Conservation (phyloP, 1,140 invertebrate species). For the Eufriesea mexicana region DNA sequence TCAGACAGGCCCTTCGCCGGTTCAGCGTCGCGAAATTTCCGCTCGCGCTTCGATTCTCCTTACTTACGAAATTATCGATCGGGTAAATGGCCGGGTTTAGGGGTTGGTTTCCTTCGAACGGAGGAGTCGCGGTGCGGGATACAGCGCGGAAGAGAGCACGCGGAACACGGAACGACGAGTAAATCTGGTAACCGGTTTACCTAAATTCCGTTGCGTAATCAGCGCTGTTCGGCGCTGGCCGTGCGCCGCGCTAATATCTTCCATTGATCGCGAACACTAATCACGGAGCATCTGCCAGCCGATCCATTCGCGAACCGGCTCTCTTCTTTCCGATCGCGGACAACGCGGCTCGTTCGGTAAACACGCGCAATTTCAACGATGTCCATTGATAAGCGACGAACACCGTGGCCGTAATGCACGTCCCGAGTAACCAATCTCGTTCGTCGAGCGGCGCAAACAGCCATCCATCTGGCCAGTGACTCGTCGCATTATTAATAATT, state of each 20-base stretch:
- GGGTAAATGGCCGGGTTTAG: not conserved
- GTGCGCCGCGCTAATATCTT: not conserved
- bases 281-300: not conserved
- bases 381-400: slow-evolving; percentile 32
- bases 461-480: slow-evolving; percentile 29
- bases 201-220: not conserved
- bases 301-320: not conserved
- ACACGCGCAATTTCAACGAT: slow-evolving; percentile 38
- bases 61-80: slow-evolving; percentile 29
- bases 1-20: not conserved
- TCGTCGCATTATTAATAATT: slow-evolving; percentile 61
- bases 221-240: not conserved
- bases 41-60: not conserved
- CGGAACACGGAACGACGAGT: no score
- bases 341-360: not conserved
- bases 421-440: slow-evolving; percentile 48
- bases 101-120: not conserved
- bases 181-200: not conserved
- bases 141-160: no score
- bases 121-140: not conserved
- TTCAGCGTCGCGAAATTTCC: slow-evolving; percentile 9
- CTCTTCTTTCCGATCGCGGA: not conserved
- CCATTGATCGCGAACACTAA: slow-evolving; percentile 6
- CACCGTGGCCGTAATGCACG: slow-evolving; percentile 38
- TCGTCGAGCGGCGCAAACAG: slow-evolving; percentile 26